These are phyloP conservation scores for Cyaniris semiargus DNA, from an alignment of 2,888 invertebrate genomes.

Conservation along the genomic window DNA sequence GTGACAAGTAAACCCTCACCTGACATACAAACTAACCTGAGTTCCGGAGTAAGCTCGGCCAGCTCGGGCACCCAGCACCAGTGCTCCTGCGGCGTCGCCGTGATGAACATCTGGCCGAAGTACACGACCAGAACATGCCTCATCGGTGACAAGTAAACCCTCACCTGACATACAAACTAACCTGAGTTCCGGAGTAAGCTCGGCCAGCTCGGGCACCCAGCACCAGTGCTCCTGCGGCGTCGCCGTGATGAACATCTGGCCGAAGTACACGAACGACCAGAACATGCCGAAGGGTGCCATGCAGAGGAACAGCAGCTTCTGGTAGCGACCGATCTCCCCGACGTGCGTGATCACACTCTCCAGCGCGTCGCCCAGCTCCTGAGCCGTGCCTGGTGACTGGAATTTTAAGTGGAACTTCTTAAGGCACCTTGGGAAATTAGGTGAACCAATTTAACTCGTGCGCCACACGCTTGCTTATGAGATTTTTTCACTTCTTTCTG, in stretches of 20 bases:
- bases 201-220: slow-evolving; percentile 59
- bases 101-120: slow-evolving; percentile 71
- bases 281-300: slow-evolving; percentile 69
- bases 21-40: slow-evolving; percentile 54
- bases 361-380: slow-evolving; percentile 53
- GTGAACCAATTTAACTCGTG: background rate
- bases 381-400: slow-evolving; percentile 43
- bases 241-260: slow-evolving; percentile 69
- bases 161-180: slow-evolving; percentile 38
- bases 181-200: slow-evolving; percentile 59
- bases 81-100: slow-evolving; percentile 64
- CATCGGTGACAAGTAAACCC: background rate
- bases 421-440: background rate
- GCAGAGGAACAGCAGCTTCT: slow-evolving; percentile 59
- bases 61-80: slow-evolving; percentile 68
- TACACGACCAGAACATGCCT: slow-evolving; percentile 48
- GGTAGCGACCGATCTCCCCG: slow-evolving; percentile 68
- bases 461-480: no score
- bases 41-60: slow-evolving; percentile 53
- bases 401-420: background rate
- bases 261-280: slow-evolving; percentile 69
- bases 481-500: no score
- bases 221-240: slow-evolving; percentile 70
- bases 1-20: background rate
- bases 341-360: slow-evolving; percentile 62